Percentiles rank a stretch among this genome's conserved stretches.
Conservation (phyloP, 2,113 vertebrate genomes). For the Salvelinus alpinus region DNA sequence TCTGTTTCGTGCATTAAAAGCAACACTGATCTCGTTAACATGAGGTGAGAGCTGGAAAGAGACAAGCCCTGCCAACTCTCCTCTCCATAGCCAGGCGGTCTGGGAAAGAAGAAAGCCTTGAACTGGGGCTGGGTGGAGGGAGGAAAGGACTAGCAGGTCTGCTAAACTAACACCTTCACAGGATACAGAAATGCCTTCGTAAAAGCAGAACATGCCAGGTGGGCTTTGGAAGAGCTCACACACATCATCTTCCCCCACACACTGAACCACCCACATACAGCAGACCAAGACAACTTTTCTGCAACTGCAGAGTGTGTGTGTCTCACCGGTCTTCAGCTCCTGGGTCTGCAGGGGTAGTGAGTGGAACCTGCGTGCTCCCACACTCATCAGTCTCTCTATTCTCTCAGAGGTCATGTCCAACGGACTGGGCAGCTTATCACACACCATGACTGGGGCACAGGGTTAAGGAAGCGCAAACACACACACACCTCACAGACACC, state of each 20-base stretch:
- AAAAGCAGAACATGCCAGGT: slow-evolving; percentile 13
- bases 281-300: background rate
- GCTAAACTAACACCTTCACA: slow-evolving; percentile 6
- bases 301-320: background rate
- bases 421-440: slow-evolving; percentile 90
- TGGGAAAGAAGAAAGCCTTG: slow-evolving; percentile 1
- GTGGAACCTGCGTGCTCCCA: slow-evolving; percentile 82
- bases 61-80: slow-evolving; percentile 7
- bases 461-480: slow-evolving; percentile 25
- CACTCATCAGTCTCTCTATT: slow-evolving; percentile 89
- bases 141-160: slow-evolving; percentile 3
- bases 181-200: slow-evolving; percentile 7
- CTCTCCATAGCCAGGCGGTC: slow-evolving; percentile 9
- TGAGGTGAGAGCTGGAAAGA: background rate
- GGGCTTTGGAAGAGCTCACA: background rate
- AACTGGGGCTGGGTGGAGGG: background rate
- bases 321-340: slow-evolving; percentile 86
- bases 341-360: slow-evolving; percentile 84
- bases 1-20: too few relatives aligned
- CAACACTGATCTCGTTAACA: background rate
- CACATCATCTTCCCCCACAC: background rate
- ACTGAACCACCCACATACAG: background rate
- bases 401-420: slow-evolving; percentile 83
- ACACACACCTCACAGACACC: background rate
- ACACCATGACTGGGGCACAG: slow-evolving; percentile 85